Evolutionary conservation across 2,888 invertebrate species (phyloP).

Genomic region (Drosophila recens): DNA sequence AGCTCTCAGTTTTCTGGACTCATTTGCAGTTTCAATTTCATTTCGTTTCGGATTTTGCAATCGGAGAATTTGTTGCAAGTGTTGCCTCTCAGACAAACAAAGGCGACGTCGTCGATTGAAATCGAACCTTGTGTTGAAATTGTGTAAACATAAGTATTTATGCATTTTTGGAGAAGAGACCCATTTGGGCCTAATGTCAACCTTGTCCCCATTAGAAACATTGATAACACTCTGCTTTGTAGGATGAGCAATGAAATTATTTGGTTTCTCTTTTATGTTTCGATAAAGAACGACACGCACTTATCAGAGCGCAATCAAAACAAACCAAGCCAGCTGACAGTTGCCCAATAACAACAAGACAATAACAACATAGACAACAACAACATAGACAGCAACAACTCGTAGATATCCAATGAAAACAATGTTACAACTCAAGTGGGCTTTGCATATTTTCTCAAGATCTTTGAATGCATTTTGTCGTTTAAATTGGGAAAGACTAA

Average conservation of each 20-base stretch:
- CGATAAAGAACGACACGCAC: conserved; percentile 67
- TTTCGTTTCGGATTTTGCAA: conserved; percentile 9
- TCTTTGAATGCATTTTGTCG: conserved; percentile 53
- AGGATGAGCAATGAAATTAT: conserved; percentile 60
- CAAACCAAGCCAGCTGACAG: conserved; percentile 34
- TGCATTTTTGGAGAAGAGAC: conserved; percentile 44
- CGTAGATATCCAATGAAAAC: no score
- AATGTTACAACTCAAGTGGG: conserved; percentile 20
- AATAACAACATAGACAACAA: conserved; percentile 2
- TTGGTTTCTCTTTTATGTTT: conserved; percentile 22
- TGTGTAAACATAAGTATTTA: conserved; percentile 51
- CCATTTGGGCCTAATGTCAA: conserved; percentile 53
- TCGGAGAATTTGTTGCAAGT: conserved; percentile 8
- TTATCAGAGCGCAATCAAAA: conserved; percentile 72
- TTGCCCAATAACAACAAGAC: conserved; percentile 27
- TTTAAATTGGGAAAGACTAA: conserved; percentile 29
- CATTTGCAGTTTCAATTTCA: background rate
- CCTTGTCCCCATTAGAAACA: conserved; percentile 73
- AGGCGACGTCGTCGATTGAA: conserved; percentile 17
- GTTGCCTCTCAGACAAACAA: background rate
- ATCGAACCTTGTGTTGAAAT: conserved; percentile 21
- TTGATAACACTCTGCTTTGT: conserved; percentile 14
- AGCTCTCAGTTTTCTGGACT: conserved; percentile 39
- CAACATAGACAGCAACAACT: conserved; percentile 4
- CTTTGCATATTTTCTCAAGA: background rate